Evolutionary conservation across 2,797 vertebrate genomes (phyloP).

Genomic region (Luscinia megarhynchos): DNA sequence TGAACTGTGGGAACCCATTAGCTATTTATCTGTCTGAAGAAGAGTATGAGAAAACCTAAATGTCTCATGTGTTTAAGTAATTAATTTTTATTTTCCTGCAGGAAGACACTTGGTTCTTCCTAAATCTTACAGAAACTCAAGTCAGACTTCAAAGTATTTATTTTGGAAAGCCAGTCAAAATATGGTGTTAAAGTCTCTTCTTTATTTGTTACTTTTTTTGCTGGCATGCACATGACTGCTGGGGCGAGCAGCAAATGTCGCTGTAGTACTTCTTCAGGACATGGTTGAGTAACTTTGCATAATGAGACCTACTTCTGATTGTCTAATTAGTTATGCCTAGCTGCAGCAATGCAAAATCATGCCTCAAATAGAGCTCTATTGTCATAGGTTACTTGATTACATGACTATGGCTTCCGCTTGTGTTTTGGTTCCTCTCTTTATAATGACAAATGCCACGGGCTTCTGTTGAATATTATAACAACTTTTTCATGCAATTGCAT

Average conservation of each 20-base stretch:
- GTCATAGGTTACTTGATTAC: constrained; percentile 52
- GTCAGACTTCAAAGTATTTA: background rate
- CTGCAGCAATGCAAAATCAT: constrained; percentile 45
- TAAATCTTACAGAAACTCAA: background rate
- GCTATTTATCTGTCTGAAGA: background rate
- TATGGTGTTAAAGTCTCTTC: background rate
- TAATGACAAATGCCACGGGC: background rate
- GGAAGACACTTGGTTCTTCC: background rate
- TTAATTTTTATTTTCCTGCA: constrained; percentile 10
- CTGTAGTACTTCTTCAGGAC: constrained; percentile 43
- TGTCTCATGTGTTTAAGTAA: background rate
- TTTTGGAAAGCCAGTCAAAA: constrained; percentile 1
- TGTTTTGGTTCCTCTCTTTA: background rate
- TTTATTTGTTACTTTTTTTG: constrained; percentile 27
- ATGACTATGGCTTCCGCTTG: background rate
- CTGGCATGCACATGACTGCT: constrained; percentile 42
- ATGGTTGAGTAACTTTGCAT: constrained; percentile 57
- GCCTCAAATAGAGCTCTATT: constrained; percentile 53
- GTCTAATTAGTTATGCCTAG: constrained; percentile 66
- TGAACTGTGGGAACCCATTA: background rate
- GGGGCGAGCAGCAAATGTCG: constrained; percentile 9
- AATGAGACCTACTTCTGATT: constrained; percentile 61
- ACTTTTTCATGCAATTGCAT: background rate
- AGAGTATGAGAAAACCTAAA: background rate
- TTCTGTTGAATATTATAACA: background rate